These are phyloP conservation scores for Caenorhabditis sp. DNA, from an alignment of 2,888 invertebrate species.

Conservation along the genomic window DNA sequence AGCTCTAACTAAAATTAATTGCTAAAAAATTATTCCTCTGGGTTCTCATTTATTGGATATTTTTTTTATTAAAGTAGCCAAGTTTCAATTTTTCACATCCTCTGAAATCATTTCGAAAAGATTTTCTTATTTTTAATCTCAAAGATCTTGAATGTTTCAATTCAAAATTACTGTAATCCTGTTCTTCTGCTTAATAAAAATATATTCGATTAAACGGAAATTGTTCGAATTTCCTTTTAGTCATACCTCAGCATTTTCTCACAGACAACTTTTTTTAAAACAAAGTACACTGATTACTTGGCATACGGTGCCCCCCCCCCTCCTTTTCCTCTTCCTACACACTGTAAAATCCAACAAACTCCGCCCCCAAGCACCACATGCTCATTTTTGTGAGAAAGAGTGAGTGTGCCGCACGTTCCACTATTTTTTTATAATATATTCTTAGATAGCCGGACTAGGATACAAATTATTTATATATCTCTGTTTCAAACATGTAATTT, in stretches of 20 bases:
- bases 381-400: neutral
- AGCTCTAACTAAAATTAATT: too few relatives aligned
- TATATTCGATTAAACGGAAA: too few relatives aligned
- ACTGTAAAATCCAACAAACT: neutral
- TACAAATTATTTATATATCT: neutral
- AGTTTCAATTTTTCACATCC: too few relatives aligned
- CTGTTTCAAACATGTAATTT: neutral
- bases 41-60: too few relatives aligned
- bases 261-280: neutral
- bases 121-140: too few relatives aligned
- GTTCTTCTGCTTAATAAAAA: too few relatives aligned
- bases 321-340: neutral
- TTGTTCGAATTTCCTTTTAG: too few relatives aligned
- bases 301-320: neutral
- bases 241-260: neutral
- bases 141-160: too few relatives aligned
- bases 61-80: too few relatives aligned
- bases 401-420: neutral
- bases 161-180: too few relatives aligned
- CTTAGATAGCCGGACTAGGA: neutral
- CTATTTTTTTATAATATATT: neutral
- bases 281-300: neutral
- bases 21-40: too few relatives aligned
- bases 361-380: neutral
- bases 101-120: too few relatives aligned